Base-by-base conservation (phyloP, 2,888 invertebrate species). In the Drosophila anomalipes region DNA sequence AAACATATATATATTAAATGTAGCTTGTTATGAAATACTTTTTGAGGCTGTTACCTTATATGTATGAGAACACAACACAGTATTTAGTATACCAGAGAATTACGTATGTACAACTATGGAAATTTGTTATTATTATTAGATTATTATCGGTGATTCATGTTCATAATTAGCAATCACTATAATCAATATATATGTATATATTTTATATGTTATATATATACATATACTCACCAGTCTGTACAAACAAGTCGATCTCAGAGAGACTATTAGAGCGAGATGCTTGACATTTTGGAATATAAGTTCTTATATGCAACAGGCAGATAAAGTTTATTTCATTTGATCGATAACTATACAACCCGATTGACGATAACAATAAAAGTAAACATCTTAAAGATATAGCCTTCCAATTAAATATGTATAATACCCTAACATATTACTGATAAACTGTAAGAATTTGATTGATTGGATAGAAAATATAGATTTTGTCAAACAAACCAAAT, bases 11-110 rank as follows among this genome's bases (percentile, higher is more conserved):
- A 56, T 49, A 33, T 51, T 16, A 26, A 37, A n/a, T 39, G 26
- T 16, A 28, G 10, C 10, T 28, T 35, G 32, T 14, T 41, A 22
- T 51, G 14, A 28, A 58, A 58, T 44, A 19, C 19, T 16, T 35
- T 41, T 58, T 69, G 28, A 56, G 54, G n/a, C 35, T 69, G 12
- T 39, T 26, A 10, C 70, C 69, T 44, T 58, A 69, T 69, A 68
- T 52, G 68, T 2, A 28, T 4, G 26, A 44, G 14, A 14, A 3
- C 44, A 51, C 39, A 63, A 52, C 26, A 16, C 41, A 41, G 33
- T 12, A 22, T 37, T 33, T 49, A 37, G 52, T 53, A 32, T 32
- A 37, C 39, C 28, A 41, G 51, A 33, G 22, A 30, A 28, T 69
- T 39, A 30, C 26, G 35, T 59, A 5, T 49, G 33, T 10, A 41